These are phyloP conservation scores for Oscheius sp. DNA, from an alignment of 2,888 invertebrate genomes.

Conservation along the genomic window DNA sequence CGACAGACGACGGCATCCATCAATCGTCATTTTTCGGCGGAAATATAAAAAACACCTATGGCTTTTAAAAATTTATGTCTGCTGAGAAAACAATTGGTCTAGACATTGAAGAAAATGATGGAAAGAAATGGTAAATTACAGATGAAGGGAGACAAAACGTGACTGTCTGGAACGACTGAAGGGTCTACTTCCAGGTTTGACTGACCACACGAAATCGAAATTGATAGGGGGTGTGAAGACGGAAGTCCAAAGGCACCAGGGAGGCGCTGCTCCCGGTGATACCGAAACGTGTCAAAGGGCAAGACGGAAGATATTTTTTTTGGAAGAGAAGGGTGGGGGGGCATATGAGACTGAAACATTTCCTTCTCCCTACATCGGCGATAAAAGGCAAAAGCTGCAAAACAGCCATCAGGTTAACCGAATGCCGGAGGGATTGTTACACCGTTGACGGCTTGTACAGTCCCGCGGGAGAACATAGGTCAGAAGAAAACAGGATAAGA, in stretches of 20 bases:
- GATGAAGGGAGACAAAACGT: not conserved
- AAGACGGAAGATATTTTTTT: not conserved
- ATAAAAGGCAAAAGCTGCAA: too few species aligned
- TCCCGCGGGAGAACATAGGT: not conserved
- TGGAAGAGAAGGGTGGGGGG: too few species aligned
- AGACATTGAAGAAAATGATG: not conserved
- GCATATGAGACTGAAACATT: too few species aligned
- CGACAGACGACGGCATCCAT: constrained; percentile 28
- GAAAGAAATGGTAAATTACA: not conserved
- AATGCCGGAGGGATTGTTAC: too few species aligned
- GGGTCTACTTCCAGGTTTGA: too few species aligned
- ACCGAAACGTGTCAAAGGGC: not conserved
- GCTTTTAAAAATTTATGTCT: constrained; percentile 22
- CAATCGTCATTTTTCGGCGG: constrained; percentile 23
- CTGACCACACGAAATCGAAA: too few species aligned
- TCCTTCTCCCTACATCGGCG: too few species aligned
- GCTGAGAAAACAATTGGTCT: not conserved
- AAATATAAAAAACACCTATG: constrained; percentile 10
- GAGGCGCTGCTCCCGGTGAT: constrained; percentile 2
- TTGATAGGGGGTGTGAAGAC: too few species aligned
- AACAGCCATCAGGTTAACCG: too few species aligned
- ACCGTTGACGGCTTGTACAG: not conserved
- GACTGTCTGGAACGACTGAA: too few species aligned
- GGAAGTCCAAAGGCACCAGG: not conserved
- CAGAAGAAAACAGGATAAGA: not conserved